Evolutionary conservation across 2,888 invertebrate species (phyloP).

Genomic region (Syrista parreyssii): DNA sequence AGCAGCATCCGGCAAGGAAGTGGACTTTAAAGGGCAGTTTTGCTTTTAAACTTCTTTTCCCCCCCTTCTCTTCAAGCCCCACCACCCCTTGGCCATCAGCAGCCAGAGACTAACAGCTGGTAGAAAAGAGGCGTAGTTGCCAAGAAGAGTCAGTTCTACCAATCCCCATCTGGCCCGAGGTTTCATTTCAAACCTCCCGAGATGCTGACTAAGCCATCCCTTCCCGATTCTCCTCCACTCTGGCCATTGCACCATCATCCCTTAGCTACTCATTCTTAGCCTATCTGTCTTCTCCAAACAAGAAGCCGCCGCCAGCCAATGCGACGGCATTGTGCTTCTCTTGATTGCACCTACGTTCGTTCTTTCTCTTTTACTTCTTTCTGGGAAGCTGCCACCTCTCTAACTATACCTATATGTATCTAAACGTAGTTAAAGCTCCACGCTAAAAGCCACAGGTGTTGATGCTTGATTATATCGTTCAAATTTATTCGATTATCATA

Average conservation of each 20-base stretch:
- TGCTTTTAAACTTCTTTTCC: not conserved
- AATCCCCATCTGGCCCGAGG: conserved; percentile 12
- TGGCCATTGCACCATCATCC: not conserved
- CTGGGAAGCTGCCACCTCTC: not conserved
- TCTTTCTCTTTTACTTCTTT: not conserved
- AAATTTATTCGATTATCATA: not conserved
- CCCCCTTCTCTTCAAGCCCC: not conserved
- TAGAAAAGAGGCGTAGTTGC: conserved; percentile 20
- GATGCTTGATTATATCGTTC: not conserved
- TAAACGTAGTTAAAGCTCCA: not conserved
- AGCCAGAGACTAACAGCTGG: not conserved
- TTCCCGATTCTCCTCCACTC: conserved; percentile 15
- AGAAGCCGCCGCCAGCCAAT: not conserved
- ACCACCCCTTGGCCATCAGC: not conserved
- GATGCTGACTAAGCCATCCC: conserved; percentile 18
- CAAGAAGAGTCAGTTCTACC: conserved; percentile 28
- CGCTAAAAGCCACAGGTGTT: not conserved
- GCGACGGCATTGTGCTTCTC: not conserved
- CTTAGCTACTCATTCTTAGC: not conserved
- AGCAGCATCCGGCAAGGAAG: not conserved
- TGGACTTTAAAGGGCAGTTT: not conserved
- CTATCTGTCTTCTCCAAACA: not conserved
- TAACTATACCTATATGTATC: not conserved
- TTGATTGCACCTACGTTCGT: not conserved
- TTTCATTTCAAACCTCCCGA: conserved; percentile 32